Conservation (phyloP, 1,140 invertebrate species). For the Ceratoteleas bidentatus region DNA sequence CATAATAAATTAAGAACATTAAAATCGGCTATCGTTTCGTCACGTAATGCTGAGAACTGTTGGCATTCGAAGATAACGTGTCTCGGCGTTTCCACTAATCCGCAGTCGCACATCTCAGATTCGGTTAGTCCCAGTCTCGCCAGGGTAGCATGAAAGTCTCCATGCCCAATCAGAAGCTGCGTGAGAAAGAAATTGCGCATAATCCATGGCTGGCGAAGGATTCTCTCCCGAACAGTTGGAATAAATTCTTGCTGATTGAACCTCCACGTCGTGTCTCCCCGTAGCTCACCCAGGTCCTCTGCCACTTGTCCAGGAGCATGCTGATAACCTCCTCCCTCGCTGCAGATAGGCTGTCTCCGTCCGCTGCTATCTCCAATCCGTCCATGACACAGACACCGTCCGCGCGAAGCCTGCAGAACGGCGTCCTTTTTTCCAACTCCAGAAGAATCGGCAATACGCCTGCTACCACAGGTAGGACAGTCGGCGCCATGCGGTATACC, state of each 20-base stretch:
- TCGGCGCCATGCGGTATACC: not conserved
- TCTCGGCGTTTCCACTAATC: no score
- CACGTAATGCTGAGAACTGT: no score
- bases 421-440: not conserved
- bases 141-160: constrained; percentile 2
- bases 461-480: not conserved
- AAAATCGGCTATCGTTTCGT: no score
- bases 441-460: not conserved
- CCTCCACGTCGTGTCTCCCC: not conserved
- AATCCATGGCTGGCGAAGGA: not conserved
- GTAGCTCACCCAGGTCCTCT: not conserved
- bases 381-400: no score
- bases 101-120: no score
- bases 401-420: no score
- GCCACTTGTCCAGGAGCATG: not conserved
- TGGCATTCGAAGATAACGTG: no score
- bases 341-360: not conserved
- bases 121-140: no score
- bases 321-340: not conserved
- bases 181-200: not conserved
- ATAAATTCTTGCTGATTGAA: not conserved
- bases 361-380: no score
- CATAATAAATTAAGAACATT: no score
- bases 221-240: not conserved
- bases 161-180: constrained; percentile 20